Conservation (phyloP, 2,888 invertebrate species). For the Acrocera orbiculus region DNA sequence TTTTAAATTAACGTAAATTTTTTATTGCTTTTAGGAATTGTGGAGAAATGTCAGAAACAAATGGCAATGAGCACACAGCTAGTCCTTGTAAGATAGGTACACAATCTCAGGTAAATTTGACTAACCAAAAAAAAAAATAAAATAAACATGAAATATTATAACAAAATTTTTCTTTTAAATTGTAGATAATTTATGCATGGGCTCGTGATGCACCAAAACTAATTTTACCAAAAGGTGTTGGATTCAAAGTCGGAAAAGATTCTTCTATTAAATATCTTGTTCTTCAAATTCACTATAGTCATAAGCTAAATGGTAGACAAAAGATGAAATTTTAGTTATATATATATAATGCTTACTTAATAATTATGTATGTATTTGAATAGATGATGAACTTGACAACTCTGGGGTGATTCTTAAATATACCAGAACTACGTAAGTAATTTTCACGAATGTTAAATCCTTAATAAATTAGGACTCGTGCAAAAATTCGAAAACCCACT, state of each 20-base stretch:
- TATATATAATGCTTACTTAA: too few relatives aligned
- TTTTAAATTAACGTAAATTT: conserved; percentile 8
- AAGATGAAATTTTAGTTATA: too few relatives aligned
- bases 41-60: conserved; percentile 64
- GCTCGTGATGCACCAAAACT: conserved; percentile 77
- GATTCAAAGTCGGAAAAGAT: conserved; percentile 75
- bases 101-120: conserved; percentile 31
- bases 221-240: conserved; percentile 67
- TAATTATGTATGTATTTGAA: too few relatives aligned
- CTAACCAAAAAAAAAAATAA: conserved; percentile 1
- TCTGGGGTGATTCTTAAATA: conserved; percentile 71
- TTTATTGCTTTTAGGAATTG: conserved; percentile 51
- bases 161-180: conserved; percentile 1
- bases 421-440: conserved; percentile 49
- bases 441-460: not conserved
- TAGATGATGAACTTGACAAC: conserved; percentile 62
- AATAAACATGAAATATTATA: conserved; percentile 2
- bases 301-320: too few relatives aligned
- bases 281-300: conserved; percentile 80
- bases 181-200: conserved; percentile 84
- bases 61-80: too few relatives aligned
- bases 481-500: too few relatives aligned
- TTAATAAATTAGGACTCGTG: not conserved
- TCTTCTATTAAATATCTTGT: conserved; percentile 77
- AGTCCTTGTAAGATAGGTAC: conserved; percentile 61